Percentiles rank a stretch among this genome's conserved stretches.
Evolutionary conservation across 2,888 invertebrate species (phyloP).

Genomic region (Gibbula magus): DNA sequence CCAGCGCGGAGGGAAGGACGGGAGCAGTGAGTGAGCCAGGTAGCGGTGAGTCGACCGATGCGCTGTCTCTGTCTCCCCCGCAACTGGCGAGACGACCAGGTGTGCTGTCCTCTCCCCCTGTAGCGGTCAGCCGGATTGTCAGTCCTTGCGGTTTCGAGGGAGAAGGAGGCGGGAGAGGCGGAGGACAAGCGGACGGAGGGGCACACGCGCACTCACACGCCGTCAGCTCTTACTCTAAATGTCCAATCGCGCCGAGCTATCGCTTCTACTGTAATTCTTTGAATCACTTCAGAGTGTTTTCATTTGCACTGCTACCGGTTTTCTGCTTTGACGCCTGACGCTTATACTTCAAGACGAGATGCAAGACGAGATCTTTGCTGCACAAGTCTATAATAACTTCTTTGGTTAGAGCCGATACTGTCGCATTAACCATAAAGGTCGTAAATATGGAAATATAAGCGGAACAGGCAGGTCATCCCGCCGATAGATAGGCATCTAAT

Average conservation of each 20-base stretch:
- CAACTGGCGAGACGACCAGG: neutral
- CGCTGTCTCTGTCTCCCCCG: neutral
- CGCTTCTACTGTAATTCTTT: neutral
- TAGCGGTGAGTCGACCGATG: neutral
- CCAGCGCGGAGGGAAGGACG: neutral
- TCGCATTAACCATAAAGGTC: neutral
- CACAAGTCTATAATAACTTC: no score
- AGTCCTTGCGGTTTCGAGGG: neutral
- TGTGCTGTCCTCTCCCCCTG: neutral
- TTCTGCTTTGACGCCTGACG: no score
- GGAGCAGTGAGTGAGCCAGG: neutral
- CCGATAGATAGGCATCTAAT: neutral
- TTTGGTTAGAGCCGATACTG: neutral
- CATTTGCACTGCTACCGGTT: neutral
- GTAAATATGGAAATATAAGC: neutral
- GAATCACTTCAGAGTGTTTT: neutral
- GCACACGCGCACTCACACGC: neutral
- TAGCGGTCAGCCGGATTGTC: neutral
- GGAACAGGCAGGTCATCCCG: no score
- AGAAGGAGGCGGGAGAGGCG: no score
- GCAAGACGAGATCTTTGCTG: no score
- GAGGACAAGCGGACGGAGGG: neutral
- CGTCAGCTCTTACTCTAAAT: neutral
- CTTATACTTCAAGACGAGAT: no score
- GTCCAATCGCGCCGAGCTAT: neutral